phyloP scores from a whole-genome alignment of 2,888 invertebrate species.

The Dioctria rufipes region DNA sequence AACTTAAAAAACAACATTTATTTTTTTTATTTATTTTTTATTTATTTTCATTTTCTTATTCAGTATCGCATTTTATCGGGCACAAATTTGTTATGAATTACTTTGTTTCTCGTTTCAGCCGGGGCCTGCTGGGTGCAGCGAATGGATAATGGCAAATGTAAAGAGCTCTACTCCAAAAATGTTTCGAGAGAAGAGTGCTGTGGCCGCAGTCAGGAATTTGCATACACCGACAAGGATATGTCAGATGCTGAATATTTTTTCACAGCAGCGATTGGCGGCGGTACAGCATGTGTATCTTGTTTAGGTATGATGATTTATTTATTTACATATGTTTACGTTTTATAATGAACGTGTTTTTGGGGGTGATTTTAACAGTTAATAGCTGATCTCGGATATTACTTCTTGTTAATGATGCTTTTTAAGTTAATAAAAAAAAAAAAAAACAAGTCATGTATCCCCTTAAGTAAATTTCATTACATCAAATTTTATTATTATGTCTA shows the following conservation, averaged over 20 bases:
- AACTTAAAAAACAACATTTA: not conserved
- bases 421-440: too few species aligned
- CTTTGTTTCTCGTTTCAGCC: conserved; percentile 70
- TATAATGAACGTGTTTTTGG: too few species aligned
- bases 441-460: too few species aligned
- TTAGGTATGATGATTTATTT: conserved; percentile 65
- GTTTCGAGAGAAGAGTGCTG: conserved; percentile 87
- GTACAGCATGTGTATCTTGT: conserved; percentile 69
- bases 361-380: too few species aligned
- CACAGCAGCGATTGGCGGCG: conserved; percentile 69
- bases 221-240: conserved; percentile 70
- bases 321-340: not conserved
- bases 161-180: conserved; percentile 82
- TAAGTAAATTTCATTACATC: too few species aligned
- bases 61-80: conserved; percentile 35
- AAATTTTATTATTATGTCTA: too few species aligned
- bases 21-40: conserved; percentile 36
- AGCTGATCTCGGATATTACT: too few species aligned
- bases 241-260: conserved; percentile 70
- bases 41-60: too few species aligned
- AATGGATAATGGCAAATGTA: conserved; percentile 87
- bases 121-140: conserved; percentile 91
- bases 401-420: too few species aligned
- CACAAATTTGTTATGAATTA: conserved; percentile 19
- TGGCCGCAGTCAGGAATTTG: conserved; percentile 69